Base-by-base conservation (phyloP, 2,113 vertebrate species). In the Dasyprocta punctata region DNA sequence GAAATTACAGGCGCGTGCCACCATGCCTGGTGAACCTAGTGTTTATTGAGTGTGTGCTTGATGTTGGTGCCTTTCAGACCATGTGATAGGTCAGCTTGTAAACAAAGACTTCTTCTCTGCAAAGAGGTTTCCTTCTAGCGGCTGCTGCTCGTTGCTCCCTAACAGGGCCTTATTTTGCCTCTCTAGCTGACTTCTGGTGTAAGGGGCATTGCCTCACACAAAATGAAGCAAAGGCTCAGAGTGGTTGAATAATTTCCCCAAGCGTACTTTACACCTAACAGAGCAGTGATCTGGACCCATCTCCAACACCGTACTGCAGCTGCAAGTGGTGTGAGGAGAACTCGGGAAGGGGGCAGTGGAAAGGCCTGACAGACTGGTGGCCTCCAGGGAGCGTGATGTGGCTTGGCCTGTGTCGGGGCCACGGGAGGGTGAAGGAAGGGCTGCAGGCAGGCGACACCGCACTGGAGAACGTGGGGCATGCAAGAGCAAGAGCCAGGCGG, bases 201-300 rank as follows among this genome's bases (percentile, higher is more conserved):
- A 78, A 85, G 24, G 30, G 47, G 26, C 61, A 24, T 52, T 80
- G 30, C 75, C 33, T 28, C 84, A 75, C 49, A 33, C n/a, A 22
- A 61, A 63, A n/a, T 83, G 89, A 96, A 96, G 56, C 19, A 22
- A 71, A 80, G 69, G 28, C 11, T 94, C 56, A 56, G 47, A 88
- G 52, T 93, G 30, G 58, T 69, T 81, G 58, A 94, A n/a, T 90
- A 94, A 80, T 12, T 89, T 95, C 5, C 44, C 41, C 9, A 83
- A 33, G 22, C 90, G 84, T 67, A 92, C 77, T 75, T 82, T 80
- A 56, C 20, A 56, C 14, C 13, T 28, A 7, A 41, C 26, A 94
- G 69, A 71, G 33, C 61, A 49, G n/a, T 36, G 4, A n/a, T 90
- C 77, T 71, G 38, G 89, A 81, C 16, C 4, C 87, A 16, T 61